Evolutionary conservation across 2,888 invertebrate genomes (phyloP).

Genomic region (Tanypteryx hageni): DNA sequence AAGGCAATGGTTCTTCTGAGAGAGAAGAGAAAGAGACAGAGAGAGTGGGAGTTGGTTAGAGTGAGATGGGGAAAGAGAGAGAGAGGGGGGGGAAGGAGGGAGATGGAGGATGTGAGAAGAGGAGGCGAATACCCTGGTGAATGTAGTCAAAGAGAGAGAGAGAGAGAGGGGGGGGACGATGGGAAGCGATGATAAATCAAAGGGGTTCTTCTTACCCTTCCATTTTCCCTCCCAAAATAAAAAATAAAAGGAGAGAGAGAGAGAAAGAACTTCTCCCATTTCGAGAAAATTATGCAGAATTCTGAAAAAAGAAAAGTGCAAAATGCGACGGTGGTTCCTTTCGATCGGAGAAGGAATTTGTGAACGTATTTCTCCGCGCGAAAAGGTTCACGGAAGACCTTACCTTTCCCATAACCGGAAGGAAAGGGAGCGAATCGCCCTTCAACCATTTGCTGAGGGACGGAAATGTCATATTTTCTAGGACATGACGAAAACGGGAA

Average conservation of each 20-base stretch:
- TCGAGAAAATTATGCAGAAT: conserved; percentile 7
- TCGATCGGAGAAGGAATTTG: not conserved
- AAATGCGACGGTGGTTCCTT: not conserved
- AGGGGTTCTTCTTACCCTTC: not conserved
- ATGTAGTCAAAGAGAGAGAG: not conserved
- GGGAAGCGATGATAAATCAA: conserved; percentile 17
- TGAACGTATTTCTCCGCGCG: not conserved
- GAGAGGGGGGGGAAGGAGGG: not conserved
- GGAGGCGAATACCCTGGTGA: not conserved
- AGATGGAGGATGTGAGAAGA: not conserved
- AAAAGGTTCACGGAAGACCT: not conserved
- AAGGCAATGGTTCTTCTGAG: conserved; percentile 25
- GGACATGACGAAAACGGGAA: not conserved
- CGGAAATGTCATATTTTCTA: not conserved
- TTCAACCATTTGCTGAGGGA: not conserved
- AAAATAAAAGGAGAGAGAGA: not conserved
- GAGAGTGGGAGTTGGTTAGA: not conserved
- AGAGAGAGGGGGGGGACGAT: no score
- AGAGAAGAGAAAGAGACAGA: not conserved
- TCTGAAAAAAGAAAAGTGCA: not conserved
- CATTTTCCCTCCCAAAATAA: not conserved
- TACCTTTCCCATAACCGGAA: not conserved
- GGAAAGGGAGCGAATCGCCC: not conserved
- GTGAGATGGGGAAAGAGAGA: not conserved
- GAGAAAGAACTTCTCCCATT: not conserved